A percentile compares a stretch with the other conserved stretches of the same genome.
Evolutionary conservation across 2,113 vertebrate species (phyloP).

Genomic region (Melanerpes formicivorus): DNA sequence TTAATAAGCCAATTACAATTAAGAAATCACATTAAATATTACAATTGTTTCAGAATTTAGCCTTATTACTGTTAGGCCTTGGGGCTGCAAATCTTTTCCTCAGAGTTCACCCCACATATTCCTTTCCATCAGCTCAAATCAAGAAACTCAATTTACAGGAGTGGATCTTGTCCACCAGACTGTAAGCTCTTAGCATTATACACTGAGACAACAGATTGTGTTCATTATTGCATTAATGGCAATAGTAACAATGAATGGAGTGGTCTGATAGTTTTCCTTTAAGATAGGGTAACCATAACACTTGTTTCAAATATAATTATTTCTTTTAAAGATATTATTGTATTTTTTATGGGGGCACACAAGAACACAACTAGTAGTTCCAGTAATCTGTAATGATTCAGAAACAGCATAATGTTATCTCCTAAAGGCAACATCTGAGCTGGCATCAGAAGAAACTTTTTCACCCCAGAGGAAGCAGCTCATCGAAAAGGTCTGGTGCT

Average conservation of each 20-base stretch:
- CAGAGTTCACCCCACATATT: background rate
- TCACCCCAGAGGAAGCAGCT: background rate
- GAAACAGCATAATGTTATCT: background rate
- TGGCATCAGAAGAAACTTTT: background rate
- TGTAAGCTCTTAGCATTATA: background rate
- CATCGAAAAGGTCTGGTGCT: background rate
- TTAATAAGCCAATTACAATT: background rate
- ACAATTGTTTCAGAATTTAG: background rate
- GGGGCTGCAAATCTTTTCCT: background rate
- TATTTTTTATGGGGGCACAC: conserved; percentile 14
- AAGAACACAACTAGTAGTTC: background rate
- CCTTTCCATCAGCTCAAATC: background rate
- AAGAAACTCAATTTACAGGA: background rate
- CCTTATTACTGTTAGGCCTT: background rate
- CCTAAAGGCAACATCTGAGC: background rate
- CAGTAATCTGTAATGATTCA: conserved; percentile 13
- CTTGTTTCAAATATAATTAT: conserved; percentile 38
- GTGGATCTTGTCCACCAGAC: background rate
- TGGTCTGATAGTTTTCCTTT: background rate
- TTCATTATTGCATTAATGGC: background rate
- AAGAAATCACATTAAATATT: background rate
- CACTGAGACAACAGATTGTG: background rate
- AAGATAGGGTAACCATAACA: background rate
- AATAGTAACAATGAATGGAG: background rate
- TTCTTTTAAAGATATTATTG: conserved; percentile 16